Base-by-base conservation (phyloP, 2,797 vertebrate genomes). In the Chaenodraco wilsoni region DNA sequence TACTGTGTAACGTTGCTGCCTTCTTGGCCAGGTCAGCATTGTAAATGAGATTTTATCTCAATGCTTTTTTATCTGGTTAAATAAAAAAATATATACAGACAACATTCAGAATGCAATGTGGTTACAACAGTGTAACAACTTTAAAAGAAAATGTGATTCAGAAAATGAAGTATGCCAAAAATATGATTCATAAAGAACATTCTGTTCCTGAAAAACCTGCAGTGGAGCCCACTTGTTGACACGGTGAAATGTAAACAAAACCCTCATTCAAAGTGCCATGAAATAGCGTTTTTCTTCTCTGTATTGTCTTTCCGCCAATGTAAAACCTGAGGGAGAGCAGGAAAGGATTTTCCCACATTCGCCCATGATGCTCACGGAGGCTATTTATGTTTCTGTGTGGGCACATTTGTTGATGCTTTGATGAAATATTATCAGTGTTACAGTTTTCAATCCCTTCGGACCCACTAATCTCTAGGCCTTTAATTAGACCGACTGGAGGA, bases 311-410 rank as follows among this genome's bases (percentile, higher is more conserved):
- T 49, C 60, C 88, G 87, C 86, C 91, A 90, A 80, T 65, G 78
- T 70, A 65, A 85, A 82, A 78, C 59, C 81, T 72, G 67, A 79
- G 59, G 60, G 40, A 74, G 76, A 68, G 60, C 61, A 84, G 79
- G 69, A 84, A 88, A 87, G 78, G 77, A 87, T 80, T 84, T 89
- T 91, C 88, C 90, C 87, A 90, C 87, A 80, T 90, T 88, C 61
- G 45, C 55, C 76, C 83, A 87, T 79, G 76, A 80, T 89, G 88
- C 84, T 82, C 62, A 65, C 60, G 78, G 50, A 79, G 72, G 85
- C 85, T 95, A 93, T 94, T 93, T 91, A 76, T 79, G 89, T 88
- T 56, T 82, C 71, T 71, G 79, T 87, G 88, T 90, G 87, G 87
- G 88, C 84, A 88, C 87, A 85, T 81, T 84, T 90, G 89, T 93